phyloP scores from a whole-genome alignment of 2,888 invertebrate genomes.

The Rhorus exstirpatorius region DNA sequence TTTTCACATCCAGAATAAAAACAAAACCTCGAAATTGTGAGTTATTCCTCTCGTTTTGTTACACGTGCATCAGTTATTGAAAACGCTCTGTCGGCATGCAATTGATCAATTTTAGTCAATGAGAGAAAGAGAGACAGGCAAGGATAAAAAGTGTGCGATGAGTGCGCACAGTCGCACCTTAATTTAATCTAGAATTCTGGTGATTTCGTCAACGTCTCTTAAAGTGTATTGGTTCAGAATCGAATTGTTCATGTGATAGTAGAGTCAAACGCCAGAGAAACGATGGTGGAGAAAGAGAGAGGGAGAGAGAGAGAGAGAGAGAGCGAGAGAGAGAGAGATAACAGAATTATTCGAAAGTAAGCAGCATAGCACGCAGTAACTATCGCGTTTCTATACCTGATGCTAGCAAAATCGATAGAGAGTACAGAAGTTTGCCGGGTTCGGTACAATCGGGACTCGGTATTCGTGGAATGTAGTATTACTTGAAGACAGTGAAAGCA shows the following conservation, averaged over 20 bases:
- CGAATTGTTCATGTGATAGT: slow-evolving; percentile 43
- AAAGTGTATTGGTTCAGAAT: slow-evolving; percentile 50
- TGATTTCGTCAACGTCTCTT: slow-evolving; percentile 51
- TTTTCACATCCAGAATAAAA: not conserved
- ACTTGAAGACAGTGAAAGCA: slow-evolving; percentile 46
- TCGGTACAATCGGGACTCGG: slow-evolving; percentile 52
- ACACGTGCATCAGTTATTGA: slow-evolving; percentile 18
- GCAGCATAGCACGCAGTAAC: slow-evolving; percentile 1
- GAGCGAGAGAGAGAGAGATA: slow-evolving; percentile 35
- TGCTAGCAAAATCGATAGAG: slow-evolving; percentile 22
- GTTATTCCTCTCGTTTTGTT: slow-evolving; percentile 28
- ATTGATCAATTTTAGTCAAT: slow-evolving; percentile 56
- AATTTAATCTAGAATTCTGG: slow-evolving; percentile 59
- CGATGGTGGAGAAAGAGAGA: slow-evolving; percentile 24
- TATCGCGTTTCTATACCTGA: slow-evolving; percentile 42
- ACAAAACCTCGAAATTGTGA: slow-evolving; percentile 21
- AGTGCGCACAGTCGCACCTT: not conserved
- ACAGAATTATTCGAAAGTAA: not conserved
- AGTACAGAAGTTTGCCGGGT: slow-evolving; percentile 26
- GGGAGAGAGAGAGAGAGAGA: slow-evolving; percentile 32
- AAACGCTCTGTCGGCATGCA: slow-evolving; percentile 25
- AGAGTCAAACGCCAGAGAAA: slow-evolving; percentile 35
- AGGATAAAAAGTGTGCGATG: not conserved
- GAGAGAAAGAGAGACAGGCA: slow-evolving; percentile 15
- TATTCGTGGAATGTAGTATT: slow-evolving; percentile 64